Conservation (phyloP, 2,888 invertebrate species). For the Aplocera efformata region DNA sequence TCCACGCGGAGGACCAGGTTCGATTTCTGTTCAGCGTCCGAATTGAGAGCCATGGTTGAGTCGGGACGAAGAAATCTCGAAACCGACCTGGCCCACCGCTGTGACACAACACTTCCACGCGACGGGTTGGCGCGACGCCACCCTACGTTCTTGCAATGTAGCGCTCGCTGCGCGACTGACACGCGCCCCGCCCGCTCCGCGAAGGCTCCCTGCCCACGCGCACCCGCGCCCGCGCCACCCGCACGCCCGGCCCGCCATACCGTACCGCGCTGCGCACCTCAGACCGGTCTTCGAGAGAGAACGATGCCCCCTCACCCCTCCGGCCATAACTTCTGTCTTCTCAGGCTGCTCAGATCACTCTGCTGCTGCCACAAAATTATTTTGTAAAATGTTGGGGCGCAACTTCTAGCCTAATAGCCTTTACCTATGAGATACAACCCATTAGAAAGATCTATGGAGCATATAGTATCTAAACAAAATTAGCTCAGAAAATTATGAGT, state of each 20-base stretch:
- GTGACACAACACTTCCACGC: slow-evolving; percentile 78
- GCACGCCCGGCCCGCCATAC: slow-evolving; percentile 51
- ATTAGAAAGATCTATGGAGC: too few relatives aligned
- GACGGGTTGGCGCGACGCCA: slow-evolving; percentile 74
- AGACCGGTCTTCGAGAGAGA: slow-evolving; percentile 69
- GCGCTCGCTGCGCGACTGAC: slow-evolving; percentile 78
- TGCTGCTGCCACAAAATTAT: slow-evolving; percentile 27
- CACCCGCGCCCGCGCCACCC: slow-evolving; percentile 43
- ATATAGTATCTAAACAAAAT: too few relatives aligned
- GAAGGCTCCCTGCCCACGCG: slow-evolving; percentile 47
- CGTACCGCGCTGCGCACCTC: slow-evolving; percentile 36
- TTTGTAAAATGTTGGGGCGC: slow-evolving; percentile 11
- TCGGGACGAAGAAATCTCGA: slow-evolving; percentile 74
- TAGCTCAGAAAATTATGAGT: too few relatives aligned
- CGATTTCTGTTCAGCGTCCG: slow-evolving; percentile 85
- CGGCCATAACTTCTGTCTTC: slow-evolving; percentile 51
- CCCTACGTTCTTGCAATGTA: slow-evolving; percentile 69
- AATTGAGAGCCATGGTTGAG: slow-evolving; percentile 79
- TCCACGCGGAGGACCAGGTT: slow-evolving; percentile 94
- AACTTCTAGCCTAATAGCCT: slow-evolving; percentile 3
- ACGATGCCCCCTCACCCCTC: slow-evolving; percentile 52
- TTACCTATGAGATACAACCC: too few relatives aligned
- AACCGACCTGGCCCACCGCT: slow-evolving; percentile 78
- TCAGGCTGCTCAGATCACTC: slow-evolving; percentile 24
- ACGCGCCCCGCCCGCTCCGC: slow-evolving; percentile 60